These are phyloP conservation scores for Rhamnusium bicolor DNA, from an alignment of 2,888 invertebrate species.

Conservation along the genomic window DNA sequence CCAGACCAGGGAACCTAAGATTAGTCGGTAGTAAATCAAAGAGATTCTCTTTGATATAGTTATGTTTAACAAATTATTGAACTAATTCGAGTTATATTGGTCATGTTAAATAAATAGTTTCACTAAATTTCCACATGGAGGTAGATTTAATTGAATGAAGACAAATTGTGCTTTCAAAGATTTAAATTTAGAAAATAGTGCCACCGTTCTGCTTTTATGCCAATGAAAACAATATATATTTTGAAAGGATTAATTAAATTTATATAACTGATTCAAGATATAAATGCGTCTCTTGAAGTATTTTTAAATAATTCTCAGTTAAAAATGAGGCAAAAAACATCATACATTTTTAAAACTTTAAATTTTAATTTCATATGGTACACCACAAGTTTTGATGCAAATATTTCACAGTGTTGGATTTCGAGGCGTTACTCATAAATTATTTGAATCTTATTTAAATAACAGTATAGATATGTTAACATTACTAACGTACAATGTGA, in stretches of 20 bases:
- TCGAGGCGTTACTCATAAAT: too few relatives aligned
- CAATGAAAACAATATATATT: slow-evolving; percentile 41
- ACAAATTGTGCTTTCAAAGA: slow-evolving; percentile 36
- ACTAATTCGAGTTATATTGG: not conserved
- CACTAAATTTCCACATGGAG: slow-evolving; percentile 24
- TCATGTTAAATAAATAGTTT: slow-evolving; percentile 18
- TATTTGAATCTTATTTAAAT: too few relatives aligned
- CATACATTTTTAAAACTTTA: too few relatives aligned
- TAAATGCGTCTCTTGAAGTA: not conserved
- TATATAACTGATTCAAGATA: slow-evolving; percentile 27
- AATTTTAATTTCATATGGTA: too few relatives aligned
- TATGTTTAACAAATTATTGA: not conserved
- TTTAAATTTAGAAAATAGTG: slow-evolving; percentile 33
- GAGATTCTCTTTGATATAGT: not conserved
- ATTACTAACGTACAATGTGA: too few relatives aligned
- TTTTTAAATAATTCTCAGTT: slow-evolving; percentile 11
- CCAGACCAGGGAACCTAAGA: not conserved
- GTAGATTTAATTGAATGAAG: slow-evolving; percentile 40
- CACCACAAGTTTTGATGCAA: too few relatives aligned
- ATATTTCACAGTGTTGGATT: too few relatives aligned
- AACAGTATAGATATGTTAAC: too few relatives aligned
- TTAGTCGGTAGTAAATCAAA: slow-evolving; percentile 7
- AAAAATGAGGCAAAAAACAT: too few relatives aligned
- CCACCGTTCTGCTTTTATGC: slow-evolving; percentile 24
- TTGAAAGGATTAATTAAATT: slow-evolving; percentile 35